Base-by-base conservation (phyloP, 2,888 invertebrate species). In the Meta bourneti region DNA sequence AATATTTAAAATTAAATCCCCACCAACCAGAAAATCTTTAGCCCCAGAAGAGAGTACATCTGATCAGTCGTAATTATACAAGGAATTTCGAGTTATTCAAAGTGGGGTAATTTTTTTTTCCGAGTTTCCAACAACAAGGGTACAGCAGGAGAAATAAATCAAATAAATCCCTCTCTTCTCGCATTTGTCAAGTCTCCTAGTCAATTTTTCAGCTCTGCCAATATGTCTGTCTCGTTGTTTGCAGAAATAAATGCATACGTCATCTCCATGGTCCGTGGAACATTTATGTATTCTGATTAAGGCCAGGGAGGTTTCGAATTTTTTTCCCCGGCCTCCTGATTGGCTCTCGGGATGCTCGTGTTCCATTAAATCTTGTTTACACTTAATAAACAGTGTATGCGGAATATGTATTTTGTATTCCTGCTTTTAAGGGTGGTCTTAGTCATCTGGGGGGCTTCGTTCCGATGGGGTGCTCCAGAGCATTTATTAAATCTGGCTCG, bases 301-400 rank as follows among this genome's bases (percentile, higher is more conserved):
- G 51, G 51, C 69, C 70, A 51, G 82, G 51, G 82, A 52, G 51
- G 69, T 71, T 19, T n/a, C 49, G 69, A n/a, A n/a, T 48, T 69
- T 48, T 13, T 77, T 11, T 13, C 19, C 49, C 49, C 9, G 7
- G 82, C 20, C 9, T 78, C 20, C 78, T 86, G 86, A 86, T 86
- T 86, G 86, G 86, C 74, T 78, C 78, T 86, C 48, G 48, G 84
- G 34, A 84, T 74, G 48, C 78, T 69, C 61, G 75, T 61, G 85
- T 85, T 85, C 86, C 61, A 77, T 86, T 86, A 69, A 86, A 86
- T 86, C 86, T 86, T 86, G 86, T 86, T 86, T 86, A 77, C 86
- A 86, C 77, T 86, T 86, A 86, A 86, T 86, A 86, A 86, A 86
- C 86, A 51, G 86, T 70, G 51, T 7, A 34, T 34, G 34, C 34